Percentiles rank a stretch among this genome's conserved stretches.
Conservation (phyloP, 2,113 vertebrate genomes). For the Psittacus erithacus region DNA sequence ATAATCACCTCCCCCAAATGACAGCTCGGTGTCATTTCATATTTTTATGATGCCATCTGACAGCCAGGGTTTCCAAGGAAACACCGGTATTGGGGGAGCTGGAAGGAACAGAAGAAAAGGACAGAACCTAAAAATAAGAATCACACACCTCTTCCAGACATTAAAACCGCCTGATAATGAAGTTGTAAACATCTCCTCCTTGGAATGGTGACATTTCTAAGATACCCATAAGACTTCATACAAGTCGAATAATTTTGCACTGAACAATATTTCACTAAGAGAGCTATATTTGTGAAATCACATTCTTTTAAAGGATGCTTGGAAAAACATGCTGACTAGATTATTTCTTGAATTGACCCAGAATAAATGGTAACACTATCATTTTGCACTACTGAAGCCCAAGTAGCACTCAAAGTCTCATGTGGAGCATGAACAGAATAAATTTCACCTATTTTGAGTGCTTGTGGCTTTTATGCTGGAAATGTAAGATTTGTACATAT, state of each 20-base stretch:
- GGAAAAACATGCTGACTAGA: neutral
- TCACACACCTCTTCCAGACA: neutral
- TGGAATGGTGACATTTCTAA: neutral
- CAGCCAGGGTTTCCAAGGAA: conserved; percentile 45
- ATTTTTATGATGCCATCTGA: neutral
- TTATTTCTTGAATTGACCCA: neutral
- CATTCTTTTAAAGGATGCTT: neutral
- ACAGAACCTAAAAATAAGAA: conserved; percentile 47
- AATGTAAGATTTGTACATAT: neutral
- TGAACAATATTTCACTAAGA: neutral
- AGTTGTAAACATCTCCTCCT: neutral
- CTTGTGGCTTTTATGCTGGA: neutral
- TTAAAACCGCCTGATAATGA: neutral
- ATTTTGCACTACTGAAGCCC: neutral
- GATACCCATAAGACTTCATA: neutral
- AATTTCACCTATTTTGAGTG: neutral
- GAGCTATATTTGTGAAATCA: neutral
- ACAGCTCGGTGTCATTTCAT: neutral
- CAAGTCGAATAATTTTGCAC: neutral
- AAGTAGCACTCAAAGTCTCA: neutral
- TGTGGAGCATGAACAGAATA: fast-evolving
- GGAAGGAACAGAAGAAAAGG: neutral
- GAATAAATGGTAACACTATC: neutral
- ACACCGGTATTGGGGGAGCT: conserved; percentile 32
- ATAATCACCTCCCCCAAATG: neutral